These are phyloP conservation scores for Microcebus jonahi DNA, from an alignment of 2,113 vertebrate genomes.

Conservation along the genomic window DNA sequence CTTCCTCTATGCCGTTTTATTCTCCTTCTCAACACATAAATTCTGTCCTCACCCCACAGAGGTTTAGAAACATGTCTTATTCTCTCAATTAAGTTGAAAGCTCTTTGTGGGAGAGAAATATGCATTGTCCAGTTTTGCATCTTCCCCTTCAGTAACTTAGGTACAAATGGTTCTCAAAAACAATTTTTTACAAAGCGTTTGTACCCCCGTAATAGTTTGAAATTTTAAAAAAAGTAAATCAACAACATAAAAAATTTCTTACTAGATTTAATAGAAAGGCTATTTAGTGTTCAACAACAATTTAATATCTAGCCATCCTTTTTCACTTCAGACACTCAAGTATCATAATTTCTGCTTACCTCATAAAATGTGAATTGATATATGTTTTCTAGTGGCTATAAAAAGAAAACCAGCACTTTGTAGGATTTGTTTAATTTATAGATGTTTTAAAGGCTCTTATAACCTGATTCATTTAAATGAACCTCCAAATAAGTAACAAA, in stretches of 20 bases:
- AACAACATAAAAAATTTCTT: not conserved
- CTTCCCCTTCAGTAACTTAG: not conserved
- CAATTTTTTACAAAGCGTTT: not conserved
- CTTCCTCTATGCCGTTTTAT: not conserved
- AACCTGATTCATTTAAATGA: not conserved
- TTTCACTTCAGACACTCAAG: not conserved
- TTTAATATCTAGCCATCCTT: not conserved
- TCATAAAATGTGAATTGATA: not conserved
- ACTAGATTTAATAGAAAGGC: not conserved
- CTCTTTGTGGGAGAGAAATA: not conserved
- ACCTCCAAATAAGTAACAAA: not conserved
- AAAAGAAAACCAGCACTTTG: not conserved
- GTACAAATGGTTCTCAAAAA: not conserved
- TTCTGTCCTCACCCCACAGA: not conserved
- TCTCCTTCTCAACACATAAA: not conserved
- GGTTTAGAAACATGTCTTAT: not conserved
- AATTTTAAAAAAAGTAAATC: too few species aligned
- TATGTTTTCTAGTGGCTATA: not conserved
- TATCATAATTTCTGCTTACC: not conserved
- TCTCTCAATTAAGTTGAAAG: not conserved
- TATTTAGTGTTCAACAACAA: not conserved
- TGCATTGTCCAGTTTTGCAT: not conserved
- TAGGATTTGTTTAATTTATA: not conserved
- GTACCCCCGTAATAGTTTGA: too few species aligned
- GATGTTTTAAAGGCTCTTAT: not conserved